Conservation (phyloP, 2,113 vertebrate genomes). For the Stegostoma tigrinum region DNA sequence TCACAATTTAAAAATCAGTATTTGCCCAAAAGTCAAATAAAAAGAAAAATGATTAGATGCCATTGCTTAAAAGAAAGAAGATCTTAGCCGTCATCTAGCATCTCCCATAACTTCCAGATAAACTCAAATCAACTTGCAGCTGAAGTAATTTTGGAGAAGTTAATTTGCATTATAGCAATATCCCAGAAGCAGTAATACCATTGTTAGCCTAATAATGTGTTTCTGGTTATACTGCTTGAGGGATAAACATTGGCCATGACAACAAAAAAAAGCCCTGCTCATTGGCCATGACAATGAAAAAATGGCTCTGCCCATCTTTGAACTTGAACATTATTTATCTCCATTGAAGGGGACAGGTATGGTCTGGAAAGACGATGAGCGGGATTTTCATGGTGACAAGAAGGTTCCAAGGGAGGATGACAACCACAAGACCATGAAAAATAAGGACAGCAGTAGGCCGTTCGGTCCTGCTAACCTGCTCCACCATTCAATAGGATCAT, state of each 20-base stretch:
- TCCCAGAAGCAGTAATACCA: background rate
- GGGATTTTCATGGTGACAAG: too few relatives aligned
- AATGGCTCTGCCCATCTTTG: background rate
- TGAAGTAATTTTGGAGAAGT: background rate
- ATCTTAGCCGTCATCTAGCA: background rate
- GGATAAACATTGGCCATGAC: background rate
- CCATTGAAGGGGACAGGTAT: background rate
- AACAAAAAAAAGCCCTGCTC: background rate
- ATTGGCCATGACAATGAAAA: background rate
- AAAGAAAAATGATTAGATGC: background rate
- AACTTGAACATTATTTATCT: background rate
- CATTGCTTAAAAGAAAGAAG: background rate
- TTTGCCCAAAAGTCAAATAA: background rate
- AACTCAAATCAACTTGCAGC: background rate
- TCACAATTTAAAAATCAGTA: background rate
- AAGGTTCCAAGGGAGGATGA: too few relatives aligned
- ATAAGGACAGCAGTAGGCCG: too few relatives aligned
- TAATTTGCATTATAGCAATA: background rate
- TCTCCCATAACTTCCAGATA: background rate
- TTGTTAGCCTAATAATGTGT: background rate
- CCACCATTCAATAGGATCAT: too few relatives aligned
- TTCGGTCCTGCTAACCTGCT: too few relatives aligned
- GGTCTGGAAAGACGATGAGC: background rate
- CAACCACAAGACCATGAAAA: too few relatives aligned
- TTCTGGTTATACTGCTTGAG: background rate